Conservation (phyloP, 2,888 invertebrate genomes). For the Plebejus argus region DNA sequence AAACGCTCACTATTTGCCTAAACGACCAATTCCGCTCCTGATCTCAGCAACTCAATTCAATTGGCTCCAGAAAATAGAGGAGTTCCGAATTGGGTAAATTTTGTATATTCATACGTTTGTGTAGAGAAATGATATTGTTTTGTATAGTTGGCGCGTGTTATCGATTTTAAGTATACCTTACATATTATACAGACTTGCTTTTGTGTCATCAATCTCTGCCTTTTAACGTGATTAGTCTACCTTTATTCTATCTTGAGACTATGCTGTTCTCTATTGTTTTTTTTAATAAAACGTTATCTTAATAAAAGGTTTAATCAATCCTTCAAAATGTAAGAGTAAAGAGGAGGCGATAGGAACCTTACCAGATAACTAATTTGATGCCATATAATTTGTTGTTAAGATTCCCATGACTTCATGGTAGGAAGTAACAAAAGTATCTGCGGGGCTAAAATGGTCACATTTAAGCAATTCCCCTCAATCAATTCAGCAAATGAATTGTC, state of each 20-base stretch:
- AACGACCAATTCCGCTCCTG: slow-evolving; percentile 58
- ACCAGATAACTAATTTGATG: too few relatives aligned
- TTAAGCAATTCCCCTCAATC: too few relatives aligned
- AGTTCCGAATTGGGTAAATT: slow-evolving; percentile 1
- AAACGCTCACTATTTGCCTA: slow-evolving; percentile 59
- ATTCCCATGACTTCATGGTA: too few relatives aligned
- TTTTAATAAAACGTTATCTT: too few relatives aligned
- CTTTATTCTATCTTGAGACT: background rate
- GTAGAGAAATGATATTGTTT: background rate
- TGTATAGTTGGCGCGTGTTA: background rate
- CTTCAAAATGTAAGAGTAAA: too few relatives aligned
- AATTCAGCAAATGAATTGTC: too few relatives aligned
- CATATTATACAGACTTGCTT: background rate
- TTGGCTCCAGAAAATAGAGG: slow-evolving; percentile 46
- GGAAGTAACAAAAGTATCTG: too few relatives aligned
- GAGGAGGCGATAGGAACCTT: too few relatives aligned
- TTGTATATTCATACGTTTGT: slow-evolving; percentile 7
- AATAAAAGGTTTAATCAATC: too few relatives aligned
- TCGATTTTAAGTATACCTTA: background rate
- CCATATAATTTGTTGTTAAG: too few relatives aligned
- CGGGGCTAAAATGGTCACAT: too few relatives aligned
- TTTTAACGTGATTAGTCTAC: background rate
- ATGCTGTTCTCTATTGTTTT: background rate
- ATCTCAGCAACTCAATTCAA: slow-evolving; percentile 48
- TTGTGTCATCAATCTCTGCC: background rate